Percentiles rank a stretch among this genome's conserved stretches.
These are phyloP conservation scores for Platerodrilus igneus DNA, from an alignment of 2,888 invertebrate species.

Conservation along the genomic window DNA sequence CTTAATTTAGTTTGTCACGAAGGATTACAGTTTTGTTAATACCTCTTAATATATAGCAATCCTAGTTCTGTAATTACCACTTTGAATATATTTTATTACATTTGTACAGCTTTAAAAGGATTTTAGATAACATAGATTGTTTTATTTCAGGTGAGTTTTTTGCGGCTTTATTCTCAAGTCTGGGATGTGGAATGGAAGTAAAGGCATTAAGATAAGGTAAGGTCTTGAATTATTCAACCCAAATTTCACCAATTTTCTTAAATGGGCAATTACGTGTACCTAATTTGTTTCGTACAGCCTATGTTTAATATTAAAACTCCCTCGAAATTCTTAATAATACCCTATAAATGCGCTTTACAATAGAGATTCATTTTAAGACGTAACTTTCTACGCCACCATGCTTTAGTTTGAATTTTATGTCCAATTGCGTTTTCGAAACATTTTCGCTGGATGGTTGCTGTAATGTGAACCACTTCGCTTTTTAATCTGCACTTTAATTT, in stretches of 20 bases:
- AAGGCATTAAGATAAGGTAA: conserved; percentile 45
- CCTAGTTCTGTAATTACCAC: conserved; percentile 22
- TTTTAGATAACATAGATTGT: conserved; percentile 28
- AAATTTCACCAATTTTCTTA: conserved; percentile 48
- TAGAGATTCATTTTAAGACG: conserved; percentile 22
- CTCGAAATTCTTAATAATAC: conserved; percentile 40
- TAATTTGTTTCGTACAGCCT: conserved; percentile 47
- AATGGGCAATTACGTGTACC: conserved; percentile 48
- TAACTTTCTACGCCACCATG: conserved; percentile 27
- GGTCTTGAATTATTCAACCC: conserved; percentile 47
- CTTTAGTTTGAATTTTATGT: conserved; percentile 42
- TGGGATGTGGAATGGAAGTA: conserved; percentile 16
- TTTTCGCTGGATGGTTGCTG: conserved; percentile 29
- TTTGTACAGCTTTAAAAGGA: conserved; percentile 17
- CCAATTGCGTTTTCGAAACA: conserved; percentile 41
- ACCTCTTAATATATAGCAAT: too few species aligned
- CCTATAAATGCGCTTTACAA: conserved; percentile 33
- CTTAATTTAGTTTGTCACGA: conserved; percentile 16
- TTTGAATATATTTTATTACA: conserved; percentile 19
- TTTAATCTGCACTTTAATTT: conserved; percentile 49
- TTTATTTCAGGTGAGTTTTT: conserved; percentile 42
- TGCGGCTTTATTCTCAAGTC: conserved; percentile 2
- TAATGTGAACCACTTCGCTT: conserved; percentile 40
- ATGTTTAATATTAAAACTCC: conserved; percentile 46
- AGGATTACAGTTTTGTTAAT: conserved; percentile 24